phyloP scores from a whole-genome alignment of 2,797 vertebrate genomes.

The Hoplostethus mediterraneus region DNA sequence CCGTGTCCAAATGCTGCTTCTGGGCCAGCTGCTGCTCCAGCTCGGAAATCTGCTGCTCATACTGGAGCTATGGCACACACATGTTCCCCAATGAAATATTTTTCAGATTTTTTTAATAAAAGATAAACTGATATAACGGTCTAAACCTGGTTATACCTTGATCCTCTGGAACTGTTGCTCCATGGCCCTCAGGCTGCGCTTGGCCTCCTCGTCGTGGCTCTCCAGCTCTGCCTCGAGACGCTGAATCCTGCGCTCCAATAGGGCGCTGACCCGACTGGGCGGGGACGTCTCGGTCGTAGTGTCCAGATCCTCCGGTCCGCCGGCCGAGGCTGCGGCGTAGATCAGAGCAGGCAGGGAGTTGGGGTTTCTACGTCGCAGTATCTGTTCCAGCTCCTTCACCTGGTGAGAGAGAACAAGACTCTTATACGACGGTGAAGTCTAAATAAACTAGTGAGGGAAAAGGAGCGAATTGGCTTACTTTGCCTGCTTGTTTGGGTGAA shows the following conservation, averaged over 20 bases:
- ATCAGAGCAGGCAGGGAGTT: slow-evolving; percentile 95
- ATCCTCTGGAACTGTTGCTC: slow-evolving; percentile 93
- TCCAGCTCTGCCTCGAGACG: slow-evolving; percentile 93
- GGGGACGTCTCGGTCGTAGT: fast-evolving
- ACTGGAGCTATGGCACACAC: slow-evolving; percentile 85
- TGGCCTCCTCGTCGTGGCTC: slow-evolving; percentile 91
- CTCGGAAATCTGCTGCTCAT: slow-evolving; percentile 90
- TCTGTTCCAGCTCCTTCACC: slow-evolving; percentile 85
- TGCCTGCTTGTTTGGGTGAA: background rate
- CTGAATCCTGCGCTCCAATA: slow-evolving; percentile 91
- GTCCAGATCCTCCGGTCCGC: slow-evolving; percentile 22
- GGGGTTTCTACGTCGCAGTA: slow-evolving; percentile 89
- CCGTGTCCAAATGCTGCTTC: slow-evolving; percentile 68
- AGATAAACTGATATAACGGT: no score
- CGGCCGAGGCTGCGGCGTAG: slow-evolving; percentile 86
- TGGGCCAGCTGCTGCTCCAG: slow-evolving; percentile 87
- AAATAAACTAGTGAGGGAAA: fast-evolving
- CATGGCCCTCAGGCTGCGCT: slow-evolving; percentile 90
- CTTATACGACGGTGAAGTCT: background rate
- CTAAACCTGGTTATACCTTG: slow-evolving; percentile 82
- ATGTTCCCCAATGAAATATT: no score
- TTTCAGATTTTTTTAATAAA: no score
- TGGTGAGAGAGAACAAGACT: slow-evolving; percentile 32
- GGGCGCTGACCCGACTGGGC: slow-evolving; percentile 72
- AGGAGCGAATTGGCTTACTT: fast-evolving